Conservation (phyloP, 2,888 invertebrate genomes). For the Ernsta delagoae region DNA sequence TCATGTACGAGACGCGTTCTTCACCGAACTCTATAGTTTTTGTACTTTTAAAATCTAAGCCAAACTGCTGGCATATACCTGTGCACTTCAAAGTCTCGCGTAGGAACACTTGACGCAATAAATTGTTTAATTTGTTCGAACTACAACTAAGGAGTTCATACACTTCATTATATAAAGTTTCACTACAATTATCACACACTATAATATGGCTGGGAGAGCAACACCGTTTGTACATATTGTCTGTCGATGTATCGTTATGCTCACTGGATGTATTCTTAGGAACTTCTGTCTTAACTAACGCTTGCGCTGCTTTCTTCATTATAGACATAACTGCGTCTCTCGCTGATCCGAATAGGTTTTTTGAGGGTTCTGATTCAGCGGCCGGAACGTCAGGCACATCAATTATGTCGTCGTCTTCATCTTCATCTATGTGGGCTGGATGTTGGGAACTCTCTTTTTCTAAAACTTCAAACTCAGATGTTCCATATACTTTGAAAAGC, state of each 20-base stretch:
- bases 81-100: constrained; percentile 86
- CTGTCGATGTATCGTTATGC: constrained; percentile 73
- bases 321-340: constrained; percentile 96
- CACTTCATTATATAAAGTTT: constrained; percentile 88
- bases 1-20: constrained; percentile 83
- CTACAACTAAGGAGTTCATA: constrained; percentile 91
- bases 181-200: constrained; percentile 90
- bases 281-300: constrained; percentile 89
- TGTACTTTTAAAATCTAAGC: constrained; percentile 86
- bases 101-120: constrained; percentile 86
- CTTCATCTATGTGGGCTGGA: constrained; percentile 86
- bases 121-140: constrained; percentile 83
- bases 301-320: constrained; percentile 96
- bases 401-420: constrained; percentile 88
- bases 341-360: constrained; percentile 93
- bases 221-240: constrained; percentile 82
- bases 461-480: constrained; percentile 95
- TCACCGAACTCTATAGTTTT: constrained; percentile 78
- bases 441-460: constrained; percentile 92
- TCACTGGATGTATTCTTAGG: constrained; percentile 85
- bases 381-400: constrained; percentile 81
- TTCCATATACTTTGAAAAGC: constrained; percentile 96
- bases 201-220: constrained; percentile 90
- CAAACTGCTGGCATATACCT: constrained; percentile 85
- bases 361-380: constrained; percentile 81